Conservation (phyloP, 1,140 invertebrate species). For the Bacillus rossius region DNA sequence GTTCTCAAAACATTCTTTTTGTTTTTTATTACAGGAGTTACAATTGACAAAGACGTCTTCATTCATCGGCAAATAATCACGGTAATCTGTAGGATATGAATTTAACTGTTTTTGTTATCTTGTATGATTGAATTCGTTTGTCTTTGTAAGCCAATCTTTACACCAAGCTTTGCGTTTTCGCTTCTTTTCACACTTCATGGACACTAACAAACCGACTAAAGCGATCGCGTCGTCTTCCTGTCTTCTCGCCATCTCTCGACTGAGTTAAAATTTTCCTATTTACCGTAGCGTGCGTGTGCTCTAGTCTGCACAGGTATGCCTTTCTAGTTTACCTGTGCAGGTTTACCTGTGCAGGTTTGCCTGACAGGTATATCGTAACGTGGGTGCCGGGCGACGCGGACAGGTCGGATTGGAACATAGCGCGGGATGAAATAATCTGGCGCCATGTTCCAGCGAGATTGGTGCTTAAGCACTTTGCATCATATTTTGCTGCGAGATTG, state of each 20-base stretch:
- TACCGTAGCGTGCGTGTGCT: neutral
- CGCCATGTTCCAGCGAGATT: no score
- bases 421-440: no score
- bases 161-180: neutral
- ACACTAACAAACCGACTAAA: constrained; percentile 2
- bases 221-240: constrained; percentile 1
- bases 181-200: neutral
- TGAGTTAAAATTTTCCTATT: neutral
- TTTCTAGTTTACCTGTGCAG: neutral
- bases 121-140: neutral
- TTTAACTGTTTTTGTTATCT: constrained; percentile 24
- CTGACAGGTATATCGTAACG: no score
- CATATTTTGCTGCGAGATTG: no score
- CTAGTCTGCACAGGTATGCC: neutral
- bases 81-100: constrained; percentile 25
- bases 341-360: neutral
- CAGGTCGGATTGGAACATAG: no score
- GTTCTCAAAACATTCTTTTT: constrained; percentile 30
- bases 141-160: constrained; percentile 5
- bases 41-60: constrained; percentile 21
- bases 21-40: constrained; percentile 30
- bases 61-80: constrained; percentile 22
- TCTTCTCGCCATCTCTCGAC: constrained; percentile 1
- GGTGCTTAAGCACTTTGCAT: no score
- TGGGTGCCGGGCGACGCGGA: no score